Evolutionary conservation across 1,140 invertebrate species (phyloP).

Genomic region (Rhopalosiphum maidis): DNA sequence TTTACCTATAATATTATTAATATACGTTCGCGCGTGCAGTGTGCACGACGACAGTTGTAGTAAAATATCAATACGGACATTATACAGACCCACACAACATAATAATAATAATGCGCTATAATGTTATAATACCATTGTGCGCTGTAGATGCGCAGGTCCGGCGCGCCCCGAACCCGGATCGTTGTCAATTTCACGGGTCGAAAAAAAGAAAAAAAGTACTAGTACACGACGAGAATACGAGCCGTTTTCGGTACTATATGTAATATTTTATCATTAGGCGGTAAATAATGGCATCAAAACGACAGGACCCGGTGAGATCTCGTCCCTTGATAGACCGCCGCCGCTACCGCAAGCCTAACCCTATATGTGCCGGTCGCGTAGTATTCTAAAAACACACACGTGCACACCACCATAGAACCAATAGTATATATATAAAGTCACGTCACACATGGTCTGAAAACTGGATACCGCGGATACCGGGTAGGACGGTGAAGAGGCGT

Average conservation of each 20-base stretch:
- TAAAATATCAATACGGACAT: too few relatives aligned
- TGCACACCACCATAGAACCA: not conserved
- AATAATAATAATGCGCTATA: too few relatives aligned
- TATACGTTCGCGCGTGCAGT: too few relatives aligned
- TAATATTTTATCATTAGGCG: not conserved
- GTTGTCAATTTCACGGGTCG: not conserved
- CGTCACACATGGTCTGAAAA: not conserved
- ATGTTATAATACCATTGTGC: too few relatives aligned
- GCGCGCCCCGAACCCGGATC: not conserved
- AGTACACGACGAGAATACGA: not conserved
- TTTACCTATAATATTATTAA: too few relatives aligned
- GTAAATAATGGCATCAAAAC: not conserved
- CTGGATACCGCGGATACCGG: too few relatives aligned
- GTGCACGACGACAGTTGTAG: too few relatives aligned
- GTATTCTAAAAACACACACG: not conserved
- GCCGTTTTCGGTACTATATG: not conserved
- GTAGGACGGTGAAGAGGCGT: not conserved
- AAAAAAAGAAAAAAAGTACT: not conserved
- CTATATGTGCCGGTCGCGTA: too few relatives aligned
- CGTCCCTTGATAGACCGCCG: not conserved
- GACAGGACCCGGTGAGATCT: not conserved
- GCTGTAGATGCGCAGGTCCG: not conserved
- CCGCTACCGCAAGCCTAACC: not conserved
- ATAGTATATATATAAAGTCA: not conserved
- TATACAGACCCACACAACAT: too few relatives aligned